Evolutionary conservation across 2,113 vertebrate genomes (phyloP), one percentile per base, ranked within the genome.

Genomic region (Donacobius atricapilla): DNA sequence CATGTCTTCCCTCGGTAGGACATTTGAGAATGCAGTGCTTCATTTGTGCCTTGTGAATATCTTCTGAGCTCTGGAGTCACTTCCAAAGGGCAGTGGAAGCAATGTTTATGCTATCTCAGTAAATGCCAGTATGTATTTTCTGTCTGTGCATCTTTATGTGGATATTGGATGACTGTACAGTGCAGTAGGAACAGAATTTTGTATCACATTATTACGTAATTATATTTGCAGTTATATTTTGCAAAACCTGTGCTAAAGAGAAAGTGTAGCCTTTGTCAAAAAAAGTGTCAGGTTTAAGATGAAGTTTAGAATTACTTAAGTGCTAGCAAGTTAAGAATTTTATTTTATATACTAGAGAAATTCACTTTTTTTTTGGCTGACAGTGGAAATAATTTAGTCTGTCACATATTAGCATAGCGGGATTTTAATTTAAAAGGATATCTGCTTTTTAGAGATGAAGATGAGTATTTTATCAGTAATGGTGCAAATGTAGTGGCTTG

Each of bases 1-100:
- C 68, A 90, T 2, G 3, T 10, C 25, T 87, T 7, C 87, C 33
- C 27, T 56, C 1, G 4, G n/a, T 44, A 0, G 0, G 54, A 61
- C 35, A 11, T 53, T 45, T 72, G 61, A 80, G 58, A 56, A 60
- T 20, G 8, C 4, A 17, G 31, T 45, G 40, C 80, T 89, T 69
- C 1, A 3, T 79, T 37, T 61, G 72, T 77, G 63, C 50, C 24
- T 61, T 2, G 3, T 77, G 83, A 60, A 4, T 77, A 10, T 60
- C 14, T 37, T 60, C 80, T 73, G 87, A 77, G n/a, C 64, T 86
- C 60, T 39, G 80, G 58, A 83, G n/a, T 60, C 42, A 7, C 45
- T 84, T 87, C 77, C 47, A 70, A 68, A 66, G 69, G 50, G 54
- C 31, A 47, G 2, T 56, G 40, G 54, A 72, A 69, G 28, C 28